phyloP scores from a whole-genome alignment of 2,888 invertebrate species.

The Rhagonycha lutea region DNA sequence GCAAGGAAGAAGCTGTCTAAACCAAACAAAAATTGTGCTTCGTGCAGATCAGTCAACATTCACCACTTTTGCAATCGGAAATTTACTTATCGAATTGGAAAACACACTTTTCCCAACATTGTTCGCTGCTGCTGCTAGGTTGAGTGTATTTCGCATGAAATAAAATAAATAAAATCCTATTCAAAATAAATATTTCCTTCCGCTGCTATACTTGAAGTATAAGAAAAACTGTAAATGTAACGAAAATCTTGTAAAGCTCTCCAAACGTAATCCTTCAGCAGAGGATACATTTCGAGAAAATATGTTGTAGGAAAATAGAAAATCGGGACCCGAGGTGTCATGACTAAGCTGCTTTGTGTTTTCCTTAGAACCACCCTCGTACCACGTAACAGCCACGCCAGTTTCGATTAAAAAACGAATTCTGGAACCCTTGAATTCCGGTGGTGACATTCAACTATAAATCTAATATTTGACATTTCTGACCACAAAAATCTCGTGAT shows the following conservation, averaged over 20 bases:
- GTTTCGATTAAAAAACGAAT: neutral
- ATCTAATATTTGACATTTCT: neutral
- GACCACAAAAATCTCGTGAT: neutral
- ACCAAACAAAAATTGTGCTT: neutral
- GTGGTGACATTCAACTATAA: neutral
- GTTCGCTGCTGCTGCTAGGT: neutral
- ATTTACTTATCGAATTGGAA: neutral
- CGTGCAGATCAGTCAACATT: neutral
- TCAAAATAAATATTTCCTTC: neutral
- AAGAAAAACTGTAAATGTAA: neutral
- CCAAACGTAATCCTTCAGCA: neutral
- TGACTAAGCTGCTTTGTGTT: neutral
- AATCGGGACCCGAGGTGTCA: neutral
- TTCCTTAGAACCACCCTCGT: neutral
- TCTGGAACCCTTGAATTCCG: neutral
- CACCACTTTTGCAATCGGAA: neutral
- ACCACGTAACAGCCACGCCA: neutral
- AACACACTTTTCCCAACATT: neutral
- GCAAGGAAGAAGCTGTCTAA: neutral
- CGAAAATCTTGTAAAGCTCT: neutral
- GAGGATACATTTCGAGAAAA: neutral
- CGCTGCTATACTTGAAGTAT: neutral
- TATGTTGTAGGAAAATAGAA: neutral
- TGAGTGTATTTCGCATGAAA: neutral
- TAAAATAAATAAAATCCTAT: neutral